A percentile compares a stretch with the other conserved stretches of the same genome.
These are phyloP conservation scores for Drosophila kanekoi DNA, from an alignment of 2,888 invertebrate genomes.

Conservation along the genomic window DNA sequence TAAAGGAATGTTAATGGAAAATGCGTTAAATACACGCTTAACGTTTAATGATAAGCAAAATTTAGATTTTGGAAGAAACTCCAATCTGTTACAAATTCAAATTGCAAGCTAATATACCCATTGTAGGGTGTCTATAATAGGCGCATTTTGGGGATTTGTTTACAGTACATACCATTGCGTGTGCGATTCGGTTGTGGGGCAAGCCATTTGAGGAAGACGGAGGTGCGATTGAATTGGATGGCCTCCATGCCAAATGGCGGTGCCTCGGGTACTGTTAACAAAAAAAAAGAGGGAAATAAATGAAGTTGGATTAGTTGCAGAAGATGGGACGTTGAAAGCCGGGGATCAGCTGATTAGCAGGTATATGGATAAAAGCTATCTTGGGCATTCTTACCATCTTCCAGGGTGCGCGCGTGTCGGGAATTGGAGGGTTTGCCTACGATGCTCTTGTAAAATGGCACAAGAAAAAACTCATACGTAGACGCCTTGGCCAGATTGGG, in stretches of 20 bases:
- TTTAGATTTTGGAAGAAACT: too few relatives aligned
- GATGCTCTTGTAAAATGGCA: constrained; percentile 94
- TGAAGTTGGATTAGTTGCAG: constrained; percentile 30
- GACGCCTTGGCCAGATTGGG: constrained; percentile 93
- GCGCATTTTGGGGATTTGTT: constrained; percentile 16
- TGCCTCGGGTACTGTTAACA: constrained; percentile 90
- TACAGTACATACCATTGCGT: constrained; percentile 89
- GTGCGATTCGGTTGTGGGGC: constrained; percentile 89
- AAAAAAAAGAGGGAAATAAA: constrained; percentile 19
- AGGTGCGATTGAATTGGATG: constrained; percentile 92
- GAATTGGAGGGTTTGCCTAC: constrained; percentile 95
- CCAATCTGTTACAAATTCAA: neutral
- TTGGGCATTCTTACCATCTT: constrained; percentile 89
- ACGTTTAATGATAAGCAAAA: constrained; percentile 6
- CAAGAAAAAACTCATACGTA: constrained; percentile 95
- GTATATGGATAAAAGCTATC: constrained; percentile 17
- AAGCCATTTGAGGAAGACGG: constrained; percentile 93
- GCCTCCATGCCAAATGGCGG: constrained; percentile 94
- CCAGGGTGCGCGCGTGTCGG: constrained; percentile 91
- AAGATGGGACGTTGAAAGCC: constrained; percentile 1
- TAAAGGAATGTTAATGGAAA: neutral
- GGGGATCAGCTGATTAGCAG: constrained; percentile 30
- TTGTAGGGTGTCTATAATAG: neutral
- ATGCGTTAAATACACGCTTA: neutral
- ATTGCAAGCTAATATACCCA: neutral